These are phyloP conservation scores for Mustelus asterias DNA, from an alignment of 2,113 vertebrate genomes.

Conservation along the genomic window DNA sequence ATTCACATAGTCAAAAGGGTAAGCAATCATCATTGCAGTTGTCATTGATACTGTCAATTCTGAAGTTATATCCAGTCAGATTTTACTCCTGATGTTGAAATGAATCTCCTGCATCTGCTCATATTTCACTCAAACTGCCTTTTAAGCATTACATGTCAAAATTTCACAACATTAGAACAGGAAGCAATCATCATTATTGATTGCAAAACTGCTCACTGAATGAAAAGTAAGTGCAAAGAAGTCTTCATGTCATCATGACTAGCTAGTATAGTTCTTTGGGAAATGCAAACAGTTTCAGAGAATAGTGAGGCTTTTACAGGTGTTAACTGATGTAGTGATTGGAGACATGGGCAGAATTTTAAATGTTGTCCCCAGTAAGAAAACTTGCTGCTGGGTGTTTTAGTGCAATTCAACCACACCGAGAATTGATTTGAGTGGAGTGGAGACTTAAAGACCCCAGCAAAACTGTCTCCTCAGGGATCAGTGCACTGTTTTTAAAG, in stretches of 20 bases:
- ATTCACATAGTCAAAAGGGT: neutral
- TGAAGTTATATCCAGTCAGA: neutral
- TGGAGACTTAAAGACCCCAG: no score
- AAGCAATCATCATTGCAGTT: neutral
- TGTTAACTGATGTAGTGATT: no score
- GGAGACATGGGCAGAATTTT: no score
- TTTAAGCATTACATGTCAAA: neutral
- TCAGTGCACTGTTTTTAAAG: no score
- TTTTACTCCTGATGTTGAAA: neutral
- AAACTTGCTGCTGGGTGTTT: no score
- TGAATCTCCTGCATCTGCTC: neutral
- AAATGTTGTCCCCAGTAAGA: no score
- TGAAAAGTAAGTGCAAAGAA: neutral
- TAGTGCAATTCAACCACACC: no score
- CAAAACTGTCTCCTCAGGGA: no score
- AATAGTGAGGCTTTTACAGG: no score
- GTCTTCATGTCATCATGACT: neutral
- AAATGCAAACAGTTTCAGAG: neutral
- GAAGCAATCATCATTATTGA: neutral
- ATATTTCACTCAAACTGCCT: neutral
- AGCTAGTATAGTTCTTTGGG: neutral
- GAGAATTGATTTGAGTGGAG: no score
- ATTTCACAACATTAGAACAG: neutral
- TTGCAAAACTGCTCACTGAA: neutral
- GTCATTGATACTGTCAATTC: neutral